Percentiles rank a stretch among this genome's conserved stretches.
Evolutionary conservation across 2,797 vertebrate species (phyloP).

Genomic region (Semotilus atromaculatus): DNA sequence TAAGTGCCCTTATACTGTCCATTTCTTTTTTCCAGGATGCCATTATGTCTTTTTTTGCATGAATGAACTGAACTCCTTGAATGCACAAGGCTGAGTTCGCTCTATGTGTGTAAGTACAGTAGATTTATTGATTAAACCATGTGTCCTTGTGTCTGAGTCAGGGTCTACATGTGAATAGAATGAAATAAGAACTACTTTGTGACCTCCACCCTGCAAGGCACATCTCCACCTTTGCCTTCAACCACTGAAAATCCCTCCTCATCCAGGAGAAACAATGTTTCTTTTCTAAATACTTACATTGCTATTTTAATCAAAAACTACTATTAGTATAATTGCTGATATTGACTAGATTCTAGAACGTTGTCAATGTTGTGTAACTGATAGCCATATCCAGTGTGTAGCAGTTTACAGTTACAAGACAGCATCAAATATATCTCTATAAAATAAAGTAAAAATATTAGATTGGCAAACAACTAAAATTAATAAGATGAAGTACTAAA

Average conservation of each 20-base stretch:
- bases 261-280: background rate
- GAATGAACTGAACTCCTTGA: background rate
- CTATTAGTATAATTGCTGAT: background rate
- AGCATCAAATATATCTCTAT: background rate
- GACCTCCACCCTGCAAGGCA: constrained; percentile 37
- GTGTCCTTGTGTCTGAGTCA: constrained; percentile 46
- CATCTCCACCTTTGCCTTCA: background rate
- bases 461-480: background rate
- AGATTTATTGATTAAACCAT: constrained; percentile 37
- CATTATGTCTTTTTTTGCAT: background rate
- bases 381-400: background rate
- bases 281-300: background rate
- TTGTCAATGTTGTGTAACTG: background rate
- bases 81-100: no score
- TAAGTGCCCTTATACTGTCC: background rate
- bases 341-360: background rate
- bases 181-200: constrained; percentile 29
- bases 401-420: background rate
- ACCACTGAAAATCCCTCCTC: background rate
- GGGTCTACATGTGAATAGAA: constrained; percentile 45
- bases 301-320: background rate
- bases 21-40: background rate
- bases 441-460: background rate
- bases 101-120: constrained; percentile 12
- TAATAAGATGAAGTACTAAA: background rate